Percentiles rank a stretch among this genome's conserved stretches.
Conservation (phyloP, 2,113 vertebrate genomes). For the Ifrita kowaldi region DNA sequence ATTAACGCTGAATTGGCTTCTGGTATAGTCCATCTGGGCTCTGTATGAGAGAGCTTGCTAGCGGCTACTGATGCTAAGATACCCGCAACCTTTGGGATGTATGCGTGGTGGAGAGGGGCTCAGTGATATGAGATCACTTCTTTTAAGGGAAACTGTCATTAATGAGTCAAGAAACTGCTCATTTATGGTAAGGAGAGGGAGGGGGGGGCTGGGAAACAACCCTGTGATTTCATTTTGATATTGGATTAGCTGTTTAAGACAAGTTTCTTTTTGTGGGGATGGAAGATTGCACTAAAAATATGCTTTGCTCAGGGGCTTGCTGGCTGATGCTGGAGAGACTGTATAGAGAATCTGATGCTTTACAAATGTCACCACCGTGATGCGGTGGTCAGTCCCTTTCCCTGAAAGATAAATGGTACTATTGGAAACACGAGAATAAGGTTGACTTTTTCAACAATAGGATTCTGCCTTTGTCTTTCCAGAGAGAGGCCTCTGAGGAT, state of each 20-base stretch:
- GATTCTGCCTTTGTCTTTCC: constrained; percentile 78
- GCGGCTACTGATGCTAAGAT: constrained; percentile 90
- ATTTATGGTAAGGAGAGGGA: constrained; percentile 91
- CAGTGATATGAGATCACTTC: constrained; percentile 91
- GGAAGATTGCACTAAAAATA: constrained; percentile 71
- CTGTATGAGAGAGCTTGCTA: constrained; percentile 82
- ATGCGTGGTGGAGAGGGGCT: constrained; percentile 92
- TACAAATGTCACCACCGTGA: constrained; percentile 68
- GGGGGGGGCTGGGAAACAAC: constrained; percentile 56
- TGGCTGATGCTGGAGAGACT: constrained; percentile 68
- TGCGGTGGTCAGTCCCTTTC: constrained; percentile 69
- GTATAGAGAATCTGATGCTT: constrained; percentile 73
- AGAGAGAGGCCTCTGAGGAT: constrained; percentile 75
- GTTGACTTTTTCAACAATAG: constrained; percentile 79
- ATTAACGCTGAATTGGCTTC: constrained; percentile 91
- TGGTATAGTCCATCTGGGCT: constrained; percentile 91
- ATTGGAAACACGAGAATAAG: constrained; percentile 75
- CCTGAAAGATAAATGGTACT: constrained; percentile 74
- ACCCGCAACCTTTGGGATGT: constrained; percentile 95
- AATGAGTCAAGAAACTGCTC: constrained; percentile 94
- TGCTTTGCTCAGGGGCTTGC: constrained; percentile 72
- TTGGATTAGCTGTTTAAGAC: constrained; percentile 76
- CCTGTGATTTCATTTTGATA: constrained; percentile 77
- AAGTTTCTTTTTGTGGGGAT: constrained; percentile 76
- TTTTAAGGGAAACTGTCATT: constrained; percentile 91